Conservation (phyloP, 2,113 vertebrate species). For the Nothocercus julius region DNA sequence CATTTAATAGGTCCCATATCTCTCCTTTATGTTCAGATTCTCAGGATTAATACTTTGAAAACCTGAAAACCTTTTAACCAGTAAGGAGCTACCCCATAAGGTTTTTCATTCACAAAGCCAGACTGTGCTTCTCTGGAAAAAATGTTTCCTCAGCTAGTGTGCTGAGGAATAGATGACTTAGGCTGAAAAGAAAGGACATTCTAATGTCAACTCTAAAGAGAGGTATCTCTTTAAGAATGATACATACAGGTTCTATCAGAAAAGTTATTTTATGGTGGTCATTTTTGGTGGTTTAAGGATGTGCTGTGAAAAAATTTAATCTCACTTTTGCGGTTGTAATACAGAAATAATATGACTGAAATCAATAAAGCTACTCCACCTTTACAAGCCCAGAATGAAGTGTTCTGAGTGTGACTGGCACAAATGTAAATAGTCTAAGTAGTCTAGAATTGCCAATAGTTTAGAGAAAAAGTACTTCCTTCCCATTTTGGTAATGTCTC, state of each 20-base stretch:
- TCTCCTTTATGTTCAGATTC: conserved; percentile 27
- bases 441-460: neutral
- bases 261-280: neutral
- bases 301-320: neutral
- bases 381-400: neutral
- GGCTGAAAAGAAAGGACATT: neutral
- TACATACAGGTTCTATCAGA: neutral
- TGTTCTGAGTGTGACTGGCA: neutral
- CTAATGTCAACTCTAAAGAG: neutral
- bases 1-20: neutral
- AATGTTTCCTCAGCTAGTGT: neutral
- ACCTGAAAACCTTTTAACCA: conserved; percentile 63
- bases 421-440: neutral
- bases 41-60: conserved; percentile 59
- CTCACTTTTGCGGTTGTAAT: neutral
- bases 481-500: neutral
- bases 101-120: conserved; percentile 53
- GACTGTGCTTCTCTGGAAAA: conserved; percentile 31
- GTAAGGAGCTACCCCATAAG: conserved; percentile 46
- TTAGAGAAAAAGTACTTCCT: neutral
- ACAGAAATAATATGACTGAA: neutral
- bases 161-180: neutral
- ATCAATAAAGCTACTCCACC: neutral
- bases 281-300: neutral
- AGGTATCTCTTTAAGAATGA: neutral